Evolutionary conservation across 1,140 invertebrate genomes (phyloP).

Genomic region (Acyrthosiphon pisum): DNA sequence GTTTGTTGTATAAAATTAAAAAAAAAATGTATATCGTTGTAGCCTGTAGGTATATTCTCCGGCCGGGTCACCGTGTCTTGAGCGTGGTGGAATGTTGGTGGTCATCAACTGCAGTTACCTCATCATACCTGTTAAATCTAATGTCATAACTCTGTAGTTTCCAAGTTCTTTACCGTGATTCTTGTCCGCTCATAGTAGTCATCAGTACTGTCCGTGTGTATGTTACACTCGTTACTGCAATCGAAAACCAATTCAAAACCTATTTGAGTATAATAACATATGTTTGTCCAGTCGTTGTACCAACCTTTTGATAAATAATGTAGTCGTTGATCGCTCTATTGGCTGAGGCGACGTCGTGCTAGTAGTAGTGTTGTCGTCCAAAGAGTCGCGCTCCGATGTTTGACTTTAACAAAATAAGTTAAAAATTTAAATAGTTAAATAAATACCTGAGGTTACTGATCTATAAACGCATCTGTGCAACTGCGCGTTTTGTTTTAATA

Average conservation of each 20-base stretch:
- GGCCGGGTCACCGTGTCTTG: neutral
- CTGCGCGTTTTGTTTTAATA: neutral
- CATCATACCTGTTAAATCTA: neutral
- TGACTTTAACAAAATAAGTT: conserved; percentile 65
- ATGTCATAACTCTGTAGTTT: conserved; percentile 78
- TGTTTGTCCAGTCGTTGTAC: neutral
- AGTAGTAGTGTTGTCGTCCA: conserved; percentile 84
- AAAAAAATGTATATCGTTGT: conserved; percentile 36
- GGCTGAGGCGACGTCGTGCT: conserved; percentile 43
- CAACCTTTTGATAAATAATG: conserved; percentile 60
- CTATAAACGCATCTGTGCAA: neutral
- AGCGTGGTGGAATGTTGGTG: neutral
- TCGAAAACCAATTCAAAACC: neutral
- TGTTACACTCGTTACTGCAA: conserved; percentile 66
- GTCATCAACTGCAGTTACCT: too few species aligned
- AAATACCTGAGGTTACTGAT: neutral
- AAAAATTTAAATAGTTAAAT: neutral
- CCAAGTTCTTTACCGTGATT: conserved; percentile 77
- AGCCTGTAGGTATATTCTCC: neutral
- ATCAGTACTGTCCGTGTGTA: conserved; percentile 65
- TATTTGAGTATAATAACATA: neutral
- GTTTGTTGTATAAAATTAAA: neutral
- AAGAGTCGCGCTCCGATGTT: conserved; percentile 80
- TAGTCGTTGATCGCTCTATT: conserved; percentile 37
- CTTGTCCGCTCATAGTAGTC: conserved; percentile 61